A percentile compares a stretch with the other conserved stretches of the same genome.
Evolutionary conservation across 2,797 vertebrate genomes (phyloP).

Genomic region (Cirrhinus mrigala): DNA sequence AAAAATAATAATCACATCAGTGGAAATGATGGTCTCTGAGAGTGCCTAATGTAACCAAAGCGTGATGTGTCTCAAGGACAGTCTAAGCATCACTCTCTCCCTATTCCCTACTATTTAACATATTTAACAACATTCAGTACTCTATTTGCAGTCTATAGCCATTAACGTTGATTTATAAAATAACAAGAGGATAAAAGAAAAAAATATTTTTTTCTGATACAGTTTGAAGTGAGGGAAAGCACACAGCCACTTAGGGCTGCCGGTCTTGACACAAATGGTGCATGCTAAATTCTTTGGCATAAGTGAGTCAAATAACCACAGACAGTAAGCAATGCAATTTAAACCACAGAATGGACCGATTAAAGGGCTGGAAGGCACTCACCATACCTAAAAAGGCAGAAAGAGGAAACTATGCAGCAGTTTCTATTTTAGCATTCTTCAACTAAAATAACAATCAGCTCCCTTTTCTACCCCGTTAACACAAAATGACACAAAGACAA

Average conservation of each 20-base stretch:
- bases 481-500: slow-evolving; percentile 64
- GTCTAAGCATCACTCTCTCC: slow-evolving; percentile 30
- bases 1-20: slow-evolving; percentile 60
- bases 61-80: slow-evolving; percentile 50
- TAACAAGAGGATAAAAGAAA: slow-evolving; percentile 11
- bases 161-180: slow-evolving; percentile 34
- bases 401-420: not conserved
- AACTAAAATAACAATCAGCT: not conserved
- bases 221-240: slow-evolving; percentile 21
- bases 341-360: slow-evolving; percentile 10
- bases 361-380: not conserved
- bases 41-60: slow-evolving; percentile 51
- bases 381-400: slow-evolving; percentile 13
- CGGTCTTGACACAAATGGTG: slow-evolving; percentile 12
- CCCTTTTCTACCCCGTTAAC: slow-evolving; percentile 13
- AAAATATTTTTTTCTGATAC: not conserved
- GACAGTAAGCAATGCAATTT: slow-evolving; percentile 17
- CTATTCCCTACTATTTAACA: slow-evolving; percentile 32
- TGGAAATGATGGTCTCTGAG: slow-evolving; percentile 42
- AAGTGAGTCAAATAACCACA: slow-evolving; percentile 35
- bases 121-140: slow-evolving; percentile 36
- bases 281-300: slow-evolving; percentile 22
- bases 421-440: not conserved
- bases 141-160: slow-evolving; percentile 18
- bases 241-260: not conserved